Evolutionary conservation across 2,888 invertebrate genomes (phyloP), one percentile per base, ranked within the genome.

Genomic region (Drosophila affinis): DNA sequence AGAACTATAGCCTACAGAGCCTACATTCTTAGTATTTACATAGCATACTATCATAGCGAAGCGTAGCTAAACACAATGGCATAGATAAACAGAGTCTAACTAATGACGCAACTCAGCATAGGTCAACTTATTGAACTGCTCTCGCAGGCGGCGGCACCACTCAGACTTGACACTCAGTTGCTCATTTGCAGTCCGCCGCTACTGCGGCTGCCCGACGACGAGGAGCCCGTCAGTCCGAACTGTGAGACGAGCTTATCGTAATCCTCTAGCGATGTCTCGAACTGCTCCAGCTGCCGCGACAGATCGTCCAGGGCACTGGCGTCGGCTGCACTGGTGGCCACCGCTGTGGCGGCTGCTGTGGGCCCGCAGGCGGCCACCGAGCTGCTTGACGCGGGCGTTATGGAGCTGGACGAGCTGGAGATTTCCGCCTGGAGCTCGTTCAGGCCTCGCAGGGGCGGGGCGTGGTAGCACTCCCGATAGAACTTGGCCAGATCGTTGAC

Each of bases 241-340:
- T 92, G 92, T 34, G 91, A 92, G 10, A 93, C 92, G 24, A 93
- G 87, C 60, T 90, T 89, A 64, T 93, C 93, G 69, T 92, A 93
- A 75, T 92, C 91, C 57, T 90, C 90, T 21, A 92, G 79, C 27
- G 92, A 92, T 12, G 91, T 92, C 76, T 93, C 93, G 72, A 93
- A 93, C 73, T 91, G 85, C 72, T 92, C 92, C 77, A 93, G 69
- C 63, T 92, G 92, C 59, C 90, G 87, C 5, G 92, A 91, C 12
- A 93, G 79, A 62, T 92, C 92, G 32, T 91, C 91, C 44, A 91
- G 89, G 54, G 79, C 79, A 12, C 69, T 77, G 45, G 75, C 77
- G 24, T 77, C 79, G 17, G 63, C 58, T 34, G 75, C 54, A 54
- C 48, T 85, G 73, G 45, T 79, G 29, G 69, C 62, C 14, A 75